These are phyloP conservation scores for Myotis lucifugus DNA, from an alignment of 2,113 vertebrate species.

Conservation along the genomic window DNA sequence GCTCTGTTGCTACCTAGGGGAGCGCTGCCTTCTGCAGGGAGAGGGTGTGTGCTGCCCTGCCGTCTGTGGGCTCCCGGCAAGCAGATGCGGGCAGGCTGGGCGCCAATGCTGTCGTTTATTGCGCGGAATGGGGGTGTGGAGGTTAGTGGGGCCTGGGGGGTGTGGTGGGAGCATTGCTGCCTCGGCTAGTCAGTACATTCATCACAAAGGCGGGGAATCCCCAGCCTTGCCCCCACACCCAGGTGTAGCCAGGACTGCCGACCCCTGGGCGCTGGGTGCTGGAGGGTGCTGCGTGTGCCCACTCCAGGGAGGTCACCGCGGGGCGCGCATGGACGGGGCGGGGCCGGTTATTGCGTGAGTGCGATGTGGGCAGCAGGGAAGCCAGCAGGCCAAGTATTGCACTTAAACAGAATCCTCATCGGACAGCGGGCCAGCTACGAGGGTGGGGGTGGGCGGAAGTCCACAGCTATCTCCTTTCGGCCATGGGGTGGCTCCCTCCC, in stretches of 20 bases:
- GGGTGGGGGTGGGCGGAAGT: background rate
- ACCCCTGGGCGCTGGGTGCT: background rate
- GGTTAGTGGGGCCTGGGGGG: constrained; percentile 36
- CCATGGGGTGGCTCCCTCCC: constrained; percentile 36
- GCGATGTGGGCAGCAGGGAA: constrained; percentile 46
- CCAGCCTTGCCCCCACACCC: background rate
- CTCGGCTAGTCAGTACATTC: constrained; percentile 79
- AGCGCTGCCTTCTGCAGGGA: background rate
- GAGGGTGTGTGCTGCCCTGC: background rate
- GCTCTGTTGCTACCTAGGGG: fast-evolving
- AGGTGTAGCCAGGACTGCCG: background rate
- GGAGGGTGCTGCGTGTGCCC: background rate
- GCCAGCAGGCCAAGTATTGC: constrained; percentile 71
- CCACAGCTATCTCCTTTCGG: constrained; percentile 15
- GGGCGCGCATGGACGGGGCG: background rate
- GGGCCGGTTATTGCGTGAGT: constrained; percentile 74
- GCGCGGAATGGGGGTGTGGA: constrained; percentile 86
- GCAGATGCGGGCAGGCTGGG: background rate
- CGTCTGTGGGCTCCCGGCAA: fast-evolving
- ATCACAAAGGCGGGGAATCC: constrained; percentile 24
- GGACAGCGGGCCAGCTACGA: background rate
- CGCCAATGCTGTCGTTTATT: constrained; percentile 95
- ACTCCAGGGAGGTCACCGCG: background rate
- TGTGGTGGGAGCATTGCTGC: constrained; percentile 29
- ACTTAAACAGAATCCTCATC: constrained; percentile 48